These are phyloP conservation scores for Myotis yumanensis DNA, from an alignment of 2,113 vertebrate species.

Conservation along the genomic window DNA sequence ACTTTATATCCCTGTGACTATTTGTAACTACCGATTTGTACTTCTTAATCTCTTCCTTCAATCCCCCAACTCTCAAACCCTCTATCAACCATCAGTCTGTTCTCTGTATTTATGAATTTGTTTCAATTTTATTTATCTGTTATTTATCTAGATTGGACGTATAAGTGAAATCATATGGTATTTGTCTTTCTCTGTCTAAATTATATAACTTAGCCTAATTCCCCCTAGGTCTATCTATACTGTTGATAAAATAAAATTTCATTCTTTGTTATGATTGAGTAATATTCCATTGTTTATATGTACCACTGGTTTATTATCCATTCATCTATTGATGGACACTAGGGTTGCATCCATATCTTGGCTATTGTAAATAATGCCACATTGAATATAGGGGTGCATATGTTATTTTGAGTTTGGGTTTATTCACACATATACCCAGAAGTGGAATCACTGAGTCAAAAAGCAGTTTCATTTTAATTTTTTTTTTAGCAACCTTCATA, in stretches of 20 bases:
- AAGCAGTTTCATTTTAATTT: neutral
- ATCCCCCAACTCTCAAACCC: neutral
- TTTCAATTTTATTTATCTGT: neutral
- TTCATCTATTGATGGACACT: neutral
- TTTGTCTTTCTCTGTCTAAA: neutral
- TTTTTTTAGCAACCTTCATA: neutral
- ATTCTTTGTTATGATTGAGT: too few relatives aligned
- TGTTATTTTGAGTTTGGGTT: neutral
- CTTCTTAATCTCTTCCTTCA: neutral
- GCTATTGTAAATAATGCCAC: neutral
- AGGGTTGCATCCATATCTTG: neutral
- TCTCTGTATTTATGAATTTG: neutral
- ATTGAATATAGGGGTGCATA: neutral
- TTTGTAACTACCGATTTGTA: neutral
- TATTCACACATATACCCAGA: neutral
- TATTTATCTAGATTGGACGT: neutral
- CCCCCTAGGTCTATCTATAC: neutral
- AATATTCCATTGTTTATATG: neutral
- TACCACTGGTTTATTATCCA: neutral
- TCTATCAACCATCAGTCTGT: neutral
- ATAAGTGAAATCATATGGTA: neutral
- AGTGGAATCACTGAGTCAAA: neutral
- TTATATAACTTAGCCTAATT: neutral
- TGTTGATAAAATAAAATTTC: neutral
- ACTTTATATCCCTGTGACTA: neutral